Evolutionary conservation across 1,140 invertebrate species (phyloP), one percentile per base, ranked within the genome.

Genomic region (Elymnias hypermnestra): DNA sequence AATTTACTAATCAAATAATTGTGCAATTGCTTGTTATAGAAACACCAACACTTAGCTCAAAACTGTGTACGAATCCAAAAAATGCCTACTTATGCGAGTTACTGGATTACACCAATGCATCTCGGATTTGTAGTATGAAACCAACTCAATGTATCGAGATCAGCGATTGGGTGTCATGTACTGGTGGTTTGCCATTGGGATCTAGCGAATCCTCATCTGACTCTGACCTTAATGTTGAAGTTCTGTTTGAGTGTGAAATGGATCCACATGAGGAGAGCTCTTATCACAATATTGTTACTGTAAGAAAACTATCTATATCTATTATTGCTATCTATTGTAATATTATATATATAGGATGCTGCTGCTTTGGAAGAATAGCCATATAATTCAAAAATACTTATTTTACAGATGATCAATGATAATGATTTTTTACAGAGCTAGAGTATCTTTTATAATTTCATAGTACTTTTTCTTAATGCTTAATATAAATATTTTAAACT

Each of bases 1-100:
- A n/a, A n/a, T n/a, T n/a, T n/a, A n/a, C n/a, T n/a, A n/a, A n/a
- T n/a, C n/a, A n/a, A n/a, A n/a, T n/a, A n/a, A n/a, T n/a, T n/a
- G n/a, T n/a, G n/a, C n/a, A n/a, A n/a, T n/a, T n/a, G n/a, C n/a
- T n/a, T n/a, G n/a, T n/a, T 83, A 29, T 67, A 83, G 78, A 83
- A 73, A 79, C 78, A 6, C 78, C 78, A 29, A 79, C 78, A 39
- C 42, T 83, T 13, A 83, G 79, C 60, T 83, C 79, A 3, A 83
- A 79, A 45, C 41, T 83, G 2, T 83, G 79, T 57, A 83, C 66
- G 38, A 79, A 79, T 54, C 75, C 81, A 4, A 81, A 83, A 47
- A 83, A 83, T 72, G 79, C 79, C 46, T 76, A 83, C 57, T 57
- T 83, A n/a, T 83, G 79, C 66, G 76, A 83, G 36, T 59, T 83